phyloP scores from a whole-genome alignment of 2,888 invertebrate species.

The Cancer borealis region DNA sequence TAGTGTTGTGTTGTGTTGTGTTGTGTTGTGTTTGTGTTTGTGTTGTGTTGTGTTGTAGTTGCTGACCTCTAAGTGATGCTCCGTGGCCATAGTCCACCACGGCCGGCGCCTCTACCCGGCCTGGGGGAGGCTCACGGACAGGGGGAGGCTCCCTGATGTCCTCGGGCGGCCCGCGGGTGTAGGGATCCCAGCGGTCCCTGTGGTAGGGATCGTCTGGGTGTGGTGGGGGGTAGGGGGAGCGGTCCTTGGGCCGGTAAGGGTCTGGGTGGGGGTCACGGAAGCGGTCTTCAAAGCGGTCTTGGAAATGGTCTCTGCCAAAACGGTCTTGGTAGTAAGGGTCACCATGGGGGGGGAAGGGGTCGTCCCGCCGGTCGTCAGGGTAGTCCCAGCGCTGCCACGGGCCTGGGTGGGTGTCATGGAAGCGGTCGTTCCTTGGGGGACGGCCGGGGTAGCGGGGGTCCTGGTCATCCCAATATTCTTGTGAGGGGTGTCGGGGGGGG shows the following conservation, averaged over 20 bases:
- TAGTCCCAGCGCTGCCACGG: slow-evolving; percentile 52
- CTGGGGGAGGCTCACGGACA: background rate
- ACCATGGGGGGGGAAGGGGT: background rate
- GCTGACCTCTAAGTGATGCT: slow-evolving; percentile 43
- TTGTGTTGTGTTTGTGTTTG: background rate
- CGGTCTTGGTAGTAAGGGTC: slow-evolving; percentile 41
- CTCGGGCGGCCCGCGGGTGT: background rate
- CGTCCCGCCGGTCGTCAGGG: slow-evolving; percentile 32
- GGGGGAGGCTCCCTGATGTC: background rate
- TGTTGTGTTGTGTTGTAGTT: background rate
- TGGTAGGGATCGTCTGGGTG: slow-evolving; percentile 25
- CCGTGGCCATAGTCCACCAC: slow-evolving; percentile 63
- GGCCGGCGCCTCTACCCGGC: slow-evolving; percentile 5
- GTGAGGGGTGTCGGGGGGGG: background rate
- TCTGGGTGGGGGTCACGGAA: background rate
- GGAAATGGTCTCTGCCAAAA: slow-evolving; percentile 44
- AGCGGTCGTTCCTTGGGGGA: background rate
- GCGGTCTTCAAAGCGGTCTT: background rate
- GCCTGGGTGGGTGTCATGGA: background rate
- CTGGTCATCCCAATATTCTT: slow-evolving; percentile 27
- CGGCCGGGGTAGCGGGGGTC: slow-evolving; percentile 30
- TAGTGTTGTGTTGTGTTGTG: too few species aligned
- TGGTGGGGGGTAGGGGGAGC: background rate
- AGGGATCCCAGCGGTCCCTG: slow-evolving; percentile 47
- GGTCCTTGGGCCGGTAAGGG: background rate